phyloP scores from a whole-genome alignment of 2,113 vertebrate species.

The Cichladusa arquata region DNA sequence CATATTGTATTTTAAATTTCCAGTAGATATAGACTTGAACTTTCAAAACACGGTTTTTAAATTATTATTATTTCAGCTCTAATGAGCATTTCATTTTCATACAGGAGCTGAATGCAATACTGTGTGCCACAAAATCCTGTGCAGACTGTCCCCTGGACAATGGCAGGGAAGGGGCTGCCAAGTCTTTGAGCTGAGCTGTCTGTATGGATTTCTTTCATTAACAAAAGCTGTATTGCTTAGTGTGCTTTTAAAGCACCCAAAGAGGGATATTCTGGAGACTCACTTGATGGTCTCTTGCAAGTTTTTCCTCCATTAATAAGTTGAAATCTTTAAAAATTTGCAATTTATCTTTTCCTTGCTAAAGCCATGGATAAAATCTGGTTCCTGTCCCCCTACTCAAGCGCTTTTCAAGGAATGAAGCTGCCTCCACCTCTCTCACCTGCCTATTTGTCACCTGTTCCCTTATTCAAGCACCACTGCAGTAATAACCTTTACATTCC shows the following conservation, averaged over 20 bases:
- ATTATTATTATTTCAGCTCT: background rate
- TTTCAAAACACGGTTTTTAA: background rate
- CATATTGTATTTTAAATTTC: background rate
- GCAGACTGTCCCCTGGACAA: background rate
- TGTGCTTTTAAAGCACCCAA: background rate
- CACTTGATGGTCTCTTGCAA: background rate
- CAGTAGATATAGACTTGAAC: background rate
- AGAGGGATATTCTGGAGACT: background rate
- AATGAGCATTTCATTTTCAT: background rate
- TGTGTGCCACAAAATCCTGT: background rate
- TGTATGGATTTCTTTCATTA: background rate
- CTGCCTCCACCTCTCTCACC: background rate
- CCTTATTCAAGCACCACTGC: background rate
- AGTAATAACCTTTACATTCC: background rate
- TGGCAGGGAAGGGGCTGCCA: background rate
- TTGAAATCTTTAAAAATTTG: background rate
- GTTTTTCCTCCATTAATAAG: background rate
- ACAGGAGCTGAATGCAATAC: background rate
- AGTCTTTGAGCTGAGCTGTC: background rate
- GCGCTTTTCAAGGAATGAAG: background rate
- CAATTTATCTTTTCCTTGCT: background rate
- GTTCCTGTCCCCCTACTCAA: background rate
- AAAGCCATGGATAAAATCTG: background rate
- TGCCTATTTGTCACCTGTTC: background rate
- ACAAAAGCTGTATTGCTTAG: background rate